Evolutionary conservation across 2,113 vertebrate species (phyloP).

Genomic region (Chaenogobius annularis): DNA sequence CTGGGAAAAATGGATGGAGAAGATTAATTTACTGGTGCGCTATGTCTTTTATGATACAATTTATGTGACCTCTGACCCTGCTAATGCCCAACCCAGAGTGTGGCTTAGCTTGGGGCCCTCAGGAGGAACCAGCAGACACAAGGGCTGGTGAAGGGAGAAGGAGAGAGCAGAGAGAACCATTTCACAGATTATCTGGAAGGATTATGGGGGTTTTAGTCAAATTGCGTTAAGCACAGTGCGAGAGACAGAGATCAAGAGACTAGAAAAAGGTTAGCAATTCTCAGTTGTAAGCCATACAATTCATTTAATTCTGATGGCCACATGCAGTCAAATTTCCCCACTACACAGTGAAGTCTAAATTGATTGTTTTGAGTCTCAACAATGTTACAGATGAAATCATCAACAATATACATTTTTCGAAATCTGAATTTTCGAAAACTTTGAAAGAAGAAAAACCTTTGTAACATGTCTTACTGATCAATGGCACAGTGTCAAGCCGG

Average conservation of each 20-base stretch:
- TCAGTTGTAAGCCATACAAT: slow-evolving; percentile 78
- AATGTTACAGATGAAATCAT: slow-evolving; percentile 4
- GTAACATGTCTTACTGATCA: not conserved
- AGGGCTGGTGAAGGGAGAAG: slow-evolving; percentile 66
- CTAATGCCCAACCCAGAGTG: slow-evolving; percentile 50
- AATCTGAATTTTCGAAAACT: not conserved
- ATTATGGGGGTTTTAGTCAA: slow-evolving; percentile 81
- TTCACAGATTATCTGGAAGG: slow-evolving; percentile 81
- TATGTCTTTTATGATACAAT: slow-evolving; percentile 73
- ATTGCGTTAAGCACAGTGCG: slow-evolving; percentile 79
- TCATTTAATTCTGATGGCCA: slow-evolving; percentile 72
- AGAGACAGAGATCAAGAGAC: slow-evolving; percentile 76
- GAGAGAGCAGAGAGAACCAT: slow-evolving; percentile 75
- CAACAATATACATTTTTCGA: not conserved
- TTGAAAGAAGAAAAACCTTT: not conserved
- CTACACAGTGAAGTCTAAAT: slow-evolving; percentile 12
- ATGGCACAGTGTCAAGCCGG: not conserved
- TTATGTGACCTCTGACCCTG: slow-evolving; percentile 59
- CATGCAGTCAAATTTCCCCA: slow-evolving; percentile 43
- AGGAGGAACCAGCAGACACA: slow-evolving; percentile 62
- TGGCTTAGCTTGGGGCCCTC: slow-evolving; percentile 58
- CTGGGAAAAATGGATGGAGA: slow-evolving; percentile 58
- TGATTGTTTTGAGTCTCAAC: not conserved
- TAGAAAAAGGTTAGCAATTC: slow-evolving; percentile 75
- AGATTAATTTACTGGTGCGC: slow-evolving; percentile 74